Percentiles rank a stretch among this genome's conserved stretches.
These are phyloP conservation scores for Abrostola triplasia DNA, from an alignment of 2,888 invertebrate genomes.

Conservation along the genomic window DNA sequence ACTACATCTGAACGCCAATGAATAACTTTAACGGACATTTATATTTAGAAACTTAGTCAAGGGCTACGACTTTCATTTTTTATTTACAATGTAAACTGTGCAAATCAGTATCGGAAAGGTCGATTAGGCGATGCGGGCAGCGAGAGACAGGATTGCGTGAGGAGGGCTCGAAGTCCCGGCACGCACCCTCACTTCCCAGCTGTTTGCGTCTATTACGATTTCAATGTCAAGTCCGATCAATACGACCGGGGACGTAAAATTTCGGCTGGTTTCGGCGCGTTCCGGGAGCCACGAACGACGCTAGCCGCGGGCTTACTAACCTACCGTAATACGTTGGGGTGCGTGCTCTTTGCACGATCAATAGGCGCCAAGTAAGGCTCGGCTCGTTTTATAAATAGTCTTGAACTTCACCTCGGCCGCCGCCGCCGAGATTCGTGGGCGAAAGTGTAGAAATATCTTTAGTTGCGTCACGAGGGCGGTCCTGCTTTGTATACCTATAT, in stretches of 20 bases:
- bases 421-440: constrained; percentile 73
- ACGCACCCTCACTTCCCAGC: constrained; percentile 84
- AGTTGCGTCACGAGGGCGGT: constrained; percentile 66
- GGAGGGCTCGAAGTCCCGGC: constrained; percentile 62
- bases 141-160: constrained; percentile 73
- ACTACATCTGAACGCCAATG: constrained; percentile 72
- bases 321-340: constrained; percentile 86
- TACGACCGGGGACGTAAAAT: constrained; percentile 86
- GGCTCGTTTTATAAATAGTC: constrained; percentile 86
- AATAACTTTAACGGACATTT: constrained; percentile 75
- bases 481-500: constrained; percentile 43
- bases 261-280: constrained; percentile 83
- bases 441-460: constrained; percentile 77
- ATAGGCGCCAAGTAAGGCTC: constrained; percentile 82
- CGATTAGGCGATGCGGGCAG: constrained; percentile 43
- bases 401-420: constrained; percentile 85
- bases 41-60: constrained; percentile 53
- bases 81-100: constrained; percentile 37
- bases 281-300: constrained; percentile 81
- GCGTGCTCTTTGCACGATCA: constrained; percentile 84
- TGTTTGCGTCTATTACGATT: constrained; percentile 86
- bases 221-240: constrained; percentile 89
- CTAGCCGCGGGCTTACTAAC: constrained; percentile 82
- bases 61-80: constrained; percentile 30
- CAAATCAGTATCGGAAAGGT: constrained; percentile 47